A percentile compares a stretch with the other conserved stretches of the same genome.
Evolutionary conservation across 2,113 vertebrate species (phyloP).

Genomic region (Mormyrus iriodes): DNA sequence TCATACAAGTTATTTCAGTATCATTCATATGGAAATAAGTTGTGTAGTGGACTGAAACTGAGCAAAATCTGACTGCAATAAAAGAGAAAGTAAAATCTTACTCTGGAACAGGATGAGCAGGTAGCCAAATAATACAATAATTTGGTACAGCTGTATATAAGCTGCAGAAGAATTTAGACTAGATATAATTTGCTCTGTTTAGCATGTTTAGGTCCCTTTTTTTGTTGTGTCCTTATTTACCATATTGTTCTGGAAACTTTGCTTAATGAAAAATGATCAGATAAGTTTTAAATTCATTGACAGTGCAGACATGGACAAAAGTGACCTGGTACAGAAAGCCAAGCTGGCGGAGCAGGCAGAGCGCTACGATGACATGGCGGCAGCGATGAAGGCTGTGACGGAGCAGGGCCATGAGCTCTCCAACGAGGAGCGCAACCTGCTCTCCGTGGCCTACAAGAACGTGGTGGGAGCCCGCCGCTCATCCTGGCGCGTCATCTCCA

Average conservation of each 20-base stretch:
- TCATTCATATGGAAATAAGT: not conserved
- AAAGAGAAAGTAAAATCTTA: not conserved
- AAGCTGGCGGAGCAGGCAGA: slow-evolving; percentile 96
- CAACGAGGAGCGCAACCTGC: slow-evolving; percentile 93
- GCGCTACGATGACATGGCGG: slow-evolving; percentile 96
- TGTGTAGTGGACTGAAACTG: not conserved
- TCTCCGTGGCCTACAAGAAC: slow-evolving; percentile 97
- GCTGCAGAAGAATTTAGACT: not conserved
- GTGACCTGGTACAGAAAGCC: slow-evolving; percentile 96
- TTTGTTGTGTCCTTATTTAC: not conserved
- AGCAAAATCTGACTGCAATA: not conserved
- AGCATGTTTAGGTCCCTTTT: not conserved
- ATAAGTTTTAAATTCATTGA: slow-evolving; percentile 29
- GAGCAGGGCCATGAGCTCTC: slow-evolving; percentile 87
- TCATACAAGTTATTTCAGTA: not conserved
- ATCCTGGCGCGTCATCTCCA: slow-evolving; percentile 97
- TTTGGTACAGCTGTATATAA: not conserved
- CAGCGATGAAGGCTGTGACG: slow-evolving; percentile 92
- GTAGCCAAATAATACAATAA: not conserved
- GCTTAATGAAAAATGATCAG: not conserved
- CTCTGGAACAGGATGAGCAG: not conserved
- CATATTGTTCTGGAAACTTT: not conserved
- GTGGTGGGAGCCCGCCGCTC: slow-evolving; percentile 95
- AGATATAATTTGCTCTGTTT: not conserved
- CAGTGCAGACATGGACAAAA: slow-evolving; percentile 88